A percentile compares a stretch with the other conserved stretches of the same genome.
Conservation (phyloP, 2,888 invertebrate species). For the Hypomecis punctinalis region DNA sequence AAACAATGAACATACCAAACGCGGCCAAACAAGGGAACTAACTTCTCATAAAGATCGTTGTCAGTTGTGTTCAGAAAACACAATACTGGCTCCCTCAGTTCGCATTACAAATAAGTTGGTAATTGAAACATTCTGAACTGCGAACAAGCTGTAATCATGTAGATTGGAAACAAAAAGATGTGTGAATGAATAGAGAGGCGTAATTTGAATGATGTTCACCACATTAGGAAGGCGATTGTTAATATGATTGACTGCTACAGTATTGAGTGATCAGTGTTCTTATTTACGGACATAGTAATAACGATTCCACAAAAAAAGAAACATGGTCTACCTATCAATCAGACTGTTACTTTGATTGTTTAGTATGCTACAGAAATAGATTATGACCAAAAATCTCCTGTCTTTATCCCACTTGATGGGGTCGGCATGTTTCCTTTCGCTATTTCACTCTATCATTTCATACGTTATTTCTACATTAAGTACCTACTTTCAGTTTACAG, state of each 20-base stretch:
- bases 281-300: not conserved
- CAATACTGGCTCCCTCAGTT: not conserved
- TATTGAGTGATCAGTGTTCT: not conserved
- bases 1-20: not conserved
- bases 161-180: constrained; percentile 19
- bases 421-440: too few species aligned
- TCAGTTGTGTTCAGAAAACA: not conserved
- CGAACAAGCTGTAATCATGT: constrained; percentile 14
- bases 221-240: constrained; percentile 12
- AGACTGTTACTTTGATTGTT: not conserved
- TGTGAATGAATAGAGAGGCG: constrained; percentile 18
- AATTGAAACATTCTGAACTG: not conserved
- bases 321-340: not conserved
- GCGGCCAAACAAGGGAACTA: not conserved
- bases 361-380: too few species aligned
- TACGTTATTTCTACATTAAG: too few species aligned
- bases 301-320: not conserved
- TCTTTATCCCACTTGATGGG: too few species aligned
- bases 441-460: too few species aligned
- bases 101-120: not conserved
- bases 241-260: not conserved
- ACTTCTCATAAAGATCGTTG: not conserved
- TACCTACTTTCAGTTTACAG: too few species aligned
- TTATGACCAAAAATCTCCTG: too few species aligned
- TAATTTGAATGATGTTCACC: constrained; percentile 25